Conservation (phyloP, 2,888 invertebrate genomes). For the Apamea epomidion region DNA sequence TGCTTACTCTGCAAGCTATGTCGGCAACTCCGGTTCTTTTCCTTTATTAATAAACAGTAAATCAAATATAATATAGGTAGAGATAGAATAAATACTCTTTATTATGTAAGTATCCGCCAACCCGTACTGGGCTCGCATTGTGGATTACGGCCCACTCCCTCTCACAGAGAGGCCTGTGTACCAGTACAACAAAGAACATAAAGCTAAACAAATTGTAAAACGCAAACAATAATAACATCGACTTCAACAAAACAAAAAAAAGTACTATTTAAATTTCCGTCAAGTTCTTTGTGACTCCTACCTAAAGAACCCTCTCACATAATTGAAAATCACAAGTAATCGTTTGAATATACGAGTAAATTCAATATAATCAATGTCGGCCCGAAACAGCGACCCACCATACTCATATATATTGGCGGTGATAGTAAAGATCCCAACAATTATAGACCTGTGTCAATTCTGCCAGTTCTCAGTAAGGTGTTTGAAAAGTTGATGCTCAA, state of each 20-base stretch:
- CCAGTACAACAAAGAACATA: background rate
- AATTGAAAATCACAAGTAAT: conserved; percentile 50
- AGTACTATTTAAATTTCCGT: conserved; percentile 44
- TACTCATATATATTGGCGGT: conserved; percentile 13
- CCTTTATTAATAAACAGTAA: too few relatives aligned
- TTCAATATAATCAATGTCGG: conserved; percentile 37
- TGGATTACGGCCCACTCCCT: too few relatives aligned
- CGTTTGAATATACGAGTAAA: conserved; percentile 23
- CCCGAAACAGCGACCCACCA: conserved; percentile 25
- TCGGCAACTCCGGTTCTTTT: too few relatives aligned
- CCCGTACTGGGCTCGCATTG: too few relatives aligned
- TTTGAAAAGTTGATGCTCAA: too few relatives aligned
- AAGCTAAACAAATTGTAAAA: conserved; percentile 1
- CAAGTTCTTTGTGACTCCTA: conserved; percentile 31
- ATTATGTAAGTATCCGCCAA: too few relatives aligned
- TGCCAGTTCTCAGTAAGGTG: too few relatives aligned
- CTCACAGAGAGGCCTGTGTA: too few relatives aligned
- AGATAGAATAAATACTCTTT: background rate
- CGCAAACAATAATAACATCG: conserved; percentile 10
- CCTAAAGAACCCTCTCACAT: conserved; percentile 24
- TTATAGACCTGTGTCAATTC: too few relatives aligned
- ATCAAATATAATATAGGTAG: too few relatives aligned
- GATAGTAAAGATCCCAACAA: too few relatives aligned
- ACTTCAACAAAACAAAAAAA: conserved; percentile 33
- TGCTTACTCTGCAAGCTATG: too few relatives aligned